Conservation (phyloP, 2,888 invertebrate species). For the Conchocele bisecta region DNA sequence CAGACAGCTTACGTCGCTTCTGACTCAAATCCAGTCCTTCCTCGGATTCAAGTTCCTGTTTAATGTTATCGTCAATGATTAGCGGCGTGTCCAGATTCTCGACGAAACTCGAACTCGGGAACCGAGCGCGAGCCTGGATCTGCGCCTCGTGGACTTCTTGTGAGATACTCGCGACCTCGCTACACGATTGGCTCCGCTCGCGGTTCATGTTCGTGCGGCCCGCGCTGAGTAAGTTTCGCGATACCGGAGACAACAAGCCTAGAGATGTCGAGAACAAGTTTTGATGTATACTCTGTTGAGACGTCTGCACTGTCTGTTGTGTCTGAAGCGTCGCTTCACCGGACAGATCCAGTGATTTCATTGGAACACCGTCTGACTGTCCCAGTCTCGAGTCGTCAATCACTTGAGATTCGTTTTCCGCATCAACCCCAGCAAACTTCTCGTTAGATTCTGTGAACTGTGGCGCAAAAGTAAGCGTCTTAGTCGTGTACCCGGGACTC, state of each 20-base stretch:
- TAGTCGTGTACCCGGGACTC: too few relatives aligned
- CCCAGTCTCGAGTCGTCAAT: too few relatives aligned
- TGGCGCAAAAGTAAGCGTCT: too few relatives aligned
- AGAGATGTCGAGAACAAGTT: too few relatives aligned
- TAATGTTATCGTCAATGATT: conserved; percentile 47
- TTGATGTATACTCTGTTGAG: conserved; percentile 47
- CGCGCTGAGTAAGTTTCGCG: conserved; percentile 37
- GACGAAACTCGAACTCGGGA: conserved; percentile 54
- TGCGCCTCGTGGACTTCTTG: conserved; percentile 21
- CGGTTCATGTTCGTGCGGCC: conserved; percentile 24
- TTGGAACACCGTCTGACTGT: too few relatives aligned
- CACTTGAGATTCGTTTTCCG: too few relatives aligned
- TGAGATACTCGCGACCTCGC: conserved; percentile 44
- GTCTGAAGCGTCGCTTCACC: too few relatives aligned
- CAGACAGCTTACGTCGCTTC: conserved; percentile 55
- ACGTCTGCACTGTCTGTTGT: conserved; percentile 44
- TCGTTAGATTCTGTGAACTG: too few relatives aligned
- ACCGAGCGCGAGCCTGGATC: conserved; percentile 35
- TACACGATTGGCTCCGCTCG: conserved; percentile 55
- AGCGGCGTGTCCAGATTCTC: conserved; percentile 53
- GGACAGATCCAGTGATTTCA: too few relatives aligned
- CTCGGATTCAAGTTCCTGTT: conserved; percentile 10
- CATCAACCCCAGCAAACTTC: too few relatives aligned
- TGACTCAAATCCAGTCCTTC: conserved; percentile 57
- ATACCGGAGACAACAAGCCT: conserved; percentile 47